A percentile compares a stretch with the other conserved stretches of the same genome.
phyloP scores from a whole-genome alignment of 2,888 invertebrate genomes.

The Yponomeuta cagnagella region DNA sequence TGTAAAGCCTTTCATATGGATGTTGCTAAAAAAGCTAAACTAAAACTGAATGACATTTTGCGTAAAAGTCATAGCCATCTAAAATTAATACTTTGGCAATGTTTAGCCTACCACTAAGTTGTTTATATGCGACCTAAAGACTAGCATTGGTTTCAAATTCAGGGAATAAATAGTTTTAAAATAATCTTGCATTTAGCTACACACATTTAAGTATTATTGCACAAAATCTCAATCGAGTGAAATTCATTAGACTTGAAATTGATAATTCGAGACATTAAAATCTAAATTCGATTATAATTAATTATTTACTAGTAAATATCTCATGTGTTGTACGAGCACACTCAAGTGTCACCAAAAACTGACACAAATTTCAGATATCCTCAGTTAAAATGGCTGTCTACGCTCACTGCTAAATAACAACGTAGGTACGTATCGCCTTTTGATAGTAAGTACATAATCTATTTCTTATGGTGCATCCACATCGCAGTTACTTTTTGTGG shows the following conservation, averaged over 20 bases:
- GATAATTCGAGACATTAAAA: background rate
- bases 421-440: background rate
- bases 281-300: background rate
- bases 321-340: background rate
- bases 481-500: too few relatives aligned
- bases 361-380: too few relatives aligned
- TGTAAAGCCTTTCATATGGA: background rate
- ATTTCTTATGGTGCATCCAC: background rate
- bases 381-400: background rate
- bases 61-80: background rate
- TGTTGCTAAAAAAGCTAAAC: background rate
- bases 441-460: background rate
- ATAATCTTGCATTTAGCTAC: background rate
- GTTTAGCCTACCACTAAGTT: background rate
- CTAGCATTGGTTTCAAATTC: background rate
- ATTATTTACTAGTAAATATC: background rate
- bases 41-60: background rate
- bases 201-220: background rate
- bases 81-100: conserved; percentile 2
- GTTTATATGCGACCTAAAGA: background rate
- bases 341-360: too few relatives aligned
- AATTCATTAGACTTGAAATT: background rate
- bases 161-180: background rate
- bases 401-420: background rate
- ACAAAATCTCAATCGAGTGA: background rate